Evolutionary conservation across 1,140 invertebrate species (phyloP).

Genomic region (Platyura marginata): DNA sequence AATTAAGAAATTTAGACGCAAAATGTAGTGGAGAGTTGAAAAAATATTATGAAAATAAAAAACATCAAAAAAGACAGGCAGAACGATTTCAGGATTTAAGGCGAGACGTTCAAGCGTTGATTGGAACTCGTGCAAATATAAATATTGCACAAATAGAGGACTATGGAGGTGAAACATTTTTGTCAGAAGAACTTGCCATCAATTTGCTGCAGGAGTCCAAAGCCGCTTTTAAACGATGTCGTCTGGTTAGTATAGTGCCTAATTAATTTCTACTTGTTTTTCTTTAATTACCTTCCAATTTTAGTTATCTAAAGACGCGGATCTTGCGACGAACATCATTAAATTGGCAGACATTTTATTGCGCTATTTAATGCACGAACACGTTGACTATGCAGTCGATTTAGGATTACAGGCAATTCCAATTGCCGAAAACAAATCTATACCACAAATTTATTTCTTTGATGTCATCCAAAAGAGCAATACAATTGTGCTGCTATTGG

Average conservation of each 20-base stretch:
- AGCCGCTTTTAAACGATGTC: slow-evolving; percentile 75
- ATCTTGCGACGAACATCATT: slow-evolving; percentile 61
- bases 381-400: slow-evolving; percentile 93
- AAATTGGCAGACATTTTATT: slow-evolving; percentile 76
- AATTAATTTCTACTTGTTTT: not conserved
- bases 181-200: slow-evolving; percentile 92
- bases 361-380: slow-evolving; percentile 74
- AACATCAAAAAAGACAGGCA: slow-evolving; percentile 85
- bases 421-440: slow-evolving; percentile 65
- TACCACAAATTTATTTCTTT: slow-evolving; percentile 85
- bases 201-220: slow-evolving; percentile 83
- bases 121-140: slow-evolving; percentile 78
- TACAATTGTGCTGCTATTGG: slow-evolving; percentile 85
- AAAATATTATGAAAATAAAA: slow-evolving; percentile 82
- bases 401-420: slow-evolving; percentile 81
- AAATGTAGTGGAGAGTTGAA: slow-evolving; percentile 55
- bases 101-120: slow-evolving; percentile 81
- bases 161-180: slow-evolving; percentile 92
- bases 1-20: slow-evolving; percentile 58
- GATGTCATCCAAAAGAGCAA: slow-evolving; percentile 88
- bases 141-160: slow-evolving; percentile 88
- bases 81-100: slow-evolving; percentile 72
- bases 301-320: slow-evolving; percentile 61
- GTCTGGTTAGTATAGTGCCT: slow-evolving; percentile 36
- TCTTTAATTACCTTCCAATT: slow-evolving; percentile 12